Evolutionary conservation across 2,888 invertebrate genomes (phyloP), one percentile per base, ranked within the genome.

Genomic region (Lypha dubia): DNA sequence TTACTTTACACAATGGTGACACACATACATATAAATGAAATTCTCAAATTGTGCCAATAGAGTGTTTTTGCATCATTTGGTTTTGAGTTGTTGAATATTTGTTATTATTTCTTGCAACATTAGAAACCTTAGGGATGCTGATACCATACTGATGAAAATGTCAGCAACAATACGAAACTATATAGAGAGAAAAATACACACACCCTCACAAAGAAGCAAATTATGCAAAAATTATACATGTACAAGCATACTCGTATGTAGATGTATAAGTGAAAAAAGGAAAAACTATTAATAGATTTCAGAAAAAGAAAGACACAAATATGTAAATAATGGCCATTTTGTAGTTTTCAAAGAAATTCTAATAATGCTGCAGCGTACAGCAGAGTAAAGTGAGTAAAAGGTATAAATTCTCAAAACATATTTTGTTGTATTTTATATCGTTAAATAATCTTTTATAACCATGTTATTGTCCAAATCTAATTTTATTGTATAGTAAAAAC

Each of bases 1-100:
- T 68, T 46, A n/a, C 32, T 8, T 24, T 67, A 51, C 41, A 65
- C 32, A 60, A 58, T 46, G 53, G 24, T 62, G 73, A 62, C 67
- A n/a, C n/a, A n/a, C n/a, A n/a, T n/a, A n/a, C n/a, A 68, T 79
- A 67, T 60, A 60, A 53, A 68, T 70, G 46, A 9, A 71, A 32
- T 17, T 53, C 22, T 13, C 58, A 79, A 79, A 53, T 51, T 22
- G 46, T 71, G 24, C 7, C 35, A 56, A 79, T 65, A 6, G 22
- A 70, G 4, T 1, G 6, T 20, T 28, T 41, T 51, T 44, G 38
- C 15, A 13, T 41, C 46, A 60, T 11, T 46, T 41, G 17, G 5
- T 51, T 62, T 13, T n/a, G 15, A 28, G 41, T 63, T 41, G 41
- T 28, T 63, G 63, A 17, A 63, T 63, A 41, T 5, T 38, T 17